Base-by-base conservation (phyloP, 35 echinoderm and acorn worm genomes). In the Apostichopus parvimensis region DNA sequence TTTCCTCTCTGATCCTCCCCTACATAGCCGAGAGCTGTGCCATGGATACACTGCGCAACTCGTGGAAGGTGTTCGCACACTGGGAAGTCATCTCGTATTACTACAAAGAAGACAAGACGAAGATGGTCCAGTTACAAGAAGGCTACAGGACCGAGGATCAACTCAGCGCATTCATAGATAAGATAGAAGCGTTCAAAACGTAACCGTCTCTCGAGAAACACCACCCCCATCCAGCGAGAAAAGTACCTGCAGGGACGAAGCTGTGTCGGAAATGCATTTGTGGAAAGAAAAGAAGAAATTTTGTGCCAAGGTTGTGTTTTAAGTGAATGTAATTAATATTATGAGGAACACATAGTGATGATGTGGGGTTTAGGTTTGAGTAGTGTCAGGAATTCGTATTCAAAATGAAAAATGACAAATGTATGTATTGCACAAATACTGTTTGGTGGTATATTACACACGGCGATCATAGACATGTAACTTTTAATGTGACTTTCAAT, bases 31-130 rank as follows among this genome's bases (percentile, higher is more conserved):
- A 98, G 80, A 93, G 97, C 77, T 98, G 94, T 79, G 92, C 92
- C 18, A 94, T 98, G 97, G 97, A 98, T 53, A 98, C 97, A 8
- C 88, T 98, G 5, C 90, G 94, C 1, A 98, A 98, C 81, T 92
- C 97, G 12, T 92, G 92, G 95, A 87, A 90, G 26, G 82, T 94
- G 5, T 95, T 96, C 56, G 77, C 80, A 25, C 93, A 98, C 78
- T 95, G 94, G 97, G 95, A 98, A 72, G 94, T 96, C 1, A 90
- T 95, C 6, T 87, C 91, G 80, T 80, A 79, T 15, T 98, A 98
- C 87, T 93, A 94, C 13, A 92, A 93, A 57, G 93, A 93, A 17
- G 91, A 94, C 28, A 95, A 96, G 52, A 89, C 88, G 9, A 95
- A 95, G 78, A 92, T 94, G 92, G 71, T 98, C 1, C 97, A 98